Percentiles rank a stretch among this genome's conserved stretches.
These are phyloP conservation scores for Phodopus roborovskii DNA, from an alignment of 2,113 vertebrate species.

Conservation along the genomic window DNA sequence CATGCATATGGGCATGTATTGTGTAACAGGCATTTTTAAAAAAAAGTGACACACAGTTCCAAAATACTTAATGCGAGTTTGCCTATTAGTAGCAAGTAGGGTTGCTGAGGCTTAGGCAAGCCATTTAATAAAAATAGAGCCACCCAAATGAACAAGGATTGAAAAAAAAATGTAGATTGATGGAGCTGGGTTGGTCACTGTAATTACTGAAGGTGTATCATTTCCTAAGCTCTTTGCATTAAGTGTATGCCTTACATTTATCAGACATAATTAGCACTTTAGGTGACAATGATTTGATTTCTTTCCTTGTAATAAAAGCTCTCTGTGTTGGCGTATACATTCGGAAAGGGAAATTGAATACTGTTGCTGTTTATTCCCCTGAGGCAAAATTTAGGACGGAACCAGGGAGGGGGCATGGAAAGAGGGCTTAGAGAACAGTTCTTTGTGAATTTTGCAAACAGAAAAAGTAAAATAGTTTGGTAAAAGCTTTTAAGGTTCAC, in stretches of 20 bases:
- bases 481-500: constrained; percentile 86
- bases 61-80: constrained; percentile 59
- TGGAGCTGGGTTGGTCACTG: constrained; percentile 86
- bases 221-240: constrained; percentile 90
- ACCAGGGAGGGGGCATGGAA: constrained; percentile 44
- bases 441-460: constrained; percentile 82
- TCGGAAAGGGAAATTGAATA: constrained; percentile 77
- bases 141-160: constrained; percentile 87
- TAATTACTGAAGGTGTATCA: constrained; percentile 91
- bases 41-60: background rate
- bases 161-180: constrained; percentile 88
- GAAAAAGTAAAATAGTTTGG: constrained; percentile 83
- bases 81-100: constrained; percentile 77
- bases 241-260: constrained; percentile 90
- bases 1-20: background rate
- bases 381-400: constrained; percentile 80
- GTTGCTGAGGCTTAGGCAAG: constrained; percentile 80
- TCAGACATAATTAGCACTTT: constrained; percentile 92
- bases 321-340: constrained; percentile 79
- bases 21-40: background rate
- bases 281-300: constrained; percentile 91
- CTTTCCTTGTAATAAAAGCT: constrained; percentile 87
- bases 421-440: constrained; percentile 74
- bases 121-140: constrained; percentile 89
- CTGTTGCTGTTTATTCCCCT: constrained; percentile 82